Evolutionary conservation across 2,113 vertebrate species (phyloP).

Genomic region (Myocastor coypus): DNA sequence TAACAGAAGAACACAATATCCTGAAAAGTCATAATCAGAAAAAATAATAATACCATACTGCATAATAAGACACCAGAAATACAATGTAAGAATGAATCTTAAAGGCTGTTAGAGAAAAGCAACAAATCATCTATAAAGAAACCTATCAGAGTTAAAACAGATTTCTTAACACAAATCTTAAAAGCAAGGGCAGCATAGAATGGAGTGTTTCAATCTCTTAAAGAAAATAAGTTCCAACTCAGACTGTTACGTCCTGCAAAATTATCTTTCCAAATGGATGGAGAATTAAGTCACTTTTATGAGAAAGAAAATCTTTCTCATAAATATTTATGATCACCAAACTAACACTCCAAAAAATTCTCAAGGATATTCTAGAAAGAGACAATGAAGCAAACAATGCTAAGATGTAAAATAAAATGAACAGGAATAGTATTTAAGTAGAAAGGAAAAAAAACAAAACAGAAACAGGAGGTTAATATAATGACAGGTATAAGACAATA

Average conservation of each 20-base stretch:
- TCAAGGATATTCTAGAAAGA: neutral
- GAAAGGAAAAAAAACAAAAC: neutral
- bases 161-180: neutral
- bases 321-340: neutral
- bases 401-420: neutral
- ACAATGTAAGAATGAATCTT: neutral
- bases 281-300: neutral
- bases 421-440: neutral
- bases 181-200: neutral
- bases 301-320: neutral
- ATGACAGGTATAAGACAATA: neutral
- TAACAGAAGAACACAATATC: too few species aligned
- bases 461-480: neutral
- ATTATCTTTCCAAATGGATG: neutral
- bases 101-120: neutral
- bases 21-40: too few species aligned
- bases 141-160: neutral
- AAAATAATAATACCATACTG: neutral
- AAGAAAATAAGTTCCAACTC: neutral
- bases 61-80: neutral
- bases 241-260: neutral
- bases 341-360: neutral
- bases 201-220: neutral
- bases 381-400: neutral
- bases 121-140: neutral